phyloP scores from a whole-genome alignment of 2,888 invertebrate species.

The Merodon equestris region DNA sequence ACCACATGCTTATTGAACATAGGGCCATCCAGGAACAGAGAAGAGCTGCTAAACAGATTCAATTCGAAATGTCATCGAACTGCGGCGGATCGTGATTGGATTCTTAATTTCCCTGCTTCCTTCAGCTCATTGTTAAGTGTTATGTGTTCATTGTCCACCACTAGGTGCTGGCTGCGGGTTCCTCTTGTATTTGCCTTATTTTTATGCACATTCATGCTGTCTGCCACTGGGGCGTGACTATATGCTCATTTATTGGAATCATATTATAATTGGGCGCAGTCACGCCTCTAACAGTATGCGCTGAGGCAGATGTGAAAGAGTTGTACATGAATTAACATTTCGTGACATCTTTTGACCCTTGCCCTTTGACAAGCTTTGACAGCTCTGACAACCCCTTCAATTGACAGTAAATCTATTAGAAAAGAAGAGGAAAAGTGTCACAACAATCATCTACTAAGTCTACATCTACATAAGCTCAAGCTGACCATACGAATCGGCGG shows the following conservation, averaged over 20 bases:
- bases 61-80: constrained; percentile 62
- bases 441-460: too few relatives aligned
- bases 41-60: constrained; percentile 29
- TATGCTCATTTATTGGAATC: constrained; percentile 11
- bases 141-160: constrained; percentile 16
- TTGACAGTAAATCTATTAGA: too few relatives aligned
- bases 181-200: constrained; percentile 13
- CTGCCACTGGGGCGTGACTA: constrained; percentile 31
- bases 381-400: too few relatives aligned
- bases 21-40: background rate
- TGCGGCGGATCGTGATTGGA: constrained; percentile 50
- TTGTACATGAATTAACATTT: too few relatives aligned
- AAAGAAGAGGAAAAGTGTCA: too few relatives aligned
- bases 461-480: too few relatives aligned
- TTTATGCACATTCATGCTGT: constrained; percentile 11
- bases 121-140: constrained; percentile 25
- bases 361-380: too few relatives aligned
- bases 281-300: too few relatives aligned
- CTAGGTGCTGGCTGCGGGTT: background rate
- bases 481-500: too few relatives aligned
- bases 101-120: constrained; percentile 40
- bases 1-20: too few relatives aligned
- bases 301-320: too few relatives aligned
- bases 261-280: constrained; percentile 15
- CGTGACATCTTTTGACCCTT: too few relatives aligned